Evolutionary conservation across 2,888 invertebrate genomes (phyloP).

Genomic region (Diarsia dahlii): DNA sequence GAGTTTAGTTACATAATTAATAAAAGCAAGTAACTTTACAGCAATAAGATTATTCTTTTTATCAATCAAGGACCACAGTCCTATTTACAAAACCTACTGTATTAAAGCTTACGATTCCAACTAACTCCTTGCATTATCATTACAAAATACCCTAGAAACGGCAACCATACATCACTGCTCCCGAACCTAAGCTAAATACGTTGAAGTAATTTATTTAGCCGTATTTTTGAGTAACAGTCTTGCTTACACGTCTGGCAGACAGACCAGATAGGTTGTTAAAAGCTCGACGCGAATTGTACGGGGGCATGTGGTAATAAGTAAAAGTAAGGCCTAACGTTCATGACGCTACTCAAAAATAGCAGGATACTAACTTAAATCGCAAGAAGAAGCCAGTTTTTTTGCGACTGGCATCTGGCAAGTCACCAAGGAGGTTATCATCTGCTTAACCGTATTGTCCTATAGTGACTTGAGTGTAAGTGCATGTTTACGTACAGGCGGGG

Average conservation of each 20-base stretch:
- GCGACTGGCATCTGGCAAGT: too few relatives aligned
- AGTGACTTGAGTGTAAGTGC: too few relatives aligned
- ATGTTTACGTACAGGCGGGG: too few relatives aligned
- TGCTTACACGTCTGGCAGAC: conserved; percentile 45
- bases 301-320: conserved; percentile 50
- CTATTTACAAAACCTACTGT: conserved; percentile 4
- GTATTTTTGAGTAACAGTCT: conserved; percentile 64
- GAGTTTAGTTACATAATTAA: background rate
- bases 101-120: conserved; percentile 4
- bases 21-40: background rate
- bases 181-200: conserved; percentile 34
- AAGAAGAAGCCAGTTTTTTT: too few relatives aligned
- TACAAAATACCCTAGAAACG: conserved; percentile 41
- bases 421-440: too few relatives aligned
- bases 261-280: conserved; percentile 66
- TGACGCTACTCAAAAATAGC: background rate
- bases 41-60: background rate
- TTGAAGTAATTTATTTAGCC: conserved; percentile 60
- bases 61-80: background rate
- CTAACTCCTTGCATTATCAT: conserved; percentile 20
- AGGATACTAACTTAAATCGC: too few relatives aligned
- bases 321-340: conserved; percentile 13
- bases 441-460: too few relatives aligned
- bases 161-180: conserved; percentile 44
- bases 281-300: conserved; percentile 53